Conservation (phyloP, 2,113 vertebrate species). For the Erinaceus europaeus region DNA sequence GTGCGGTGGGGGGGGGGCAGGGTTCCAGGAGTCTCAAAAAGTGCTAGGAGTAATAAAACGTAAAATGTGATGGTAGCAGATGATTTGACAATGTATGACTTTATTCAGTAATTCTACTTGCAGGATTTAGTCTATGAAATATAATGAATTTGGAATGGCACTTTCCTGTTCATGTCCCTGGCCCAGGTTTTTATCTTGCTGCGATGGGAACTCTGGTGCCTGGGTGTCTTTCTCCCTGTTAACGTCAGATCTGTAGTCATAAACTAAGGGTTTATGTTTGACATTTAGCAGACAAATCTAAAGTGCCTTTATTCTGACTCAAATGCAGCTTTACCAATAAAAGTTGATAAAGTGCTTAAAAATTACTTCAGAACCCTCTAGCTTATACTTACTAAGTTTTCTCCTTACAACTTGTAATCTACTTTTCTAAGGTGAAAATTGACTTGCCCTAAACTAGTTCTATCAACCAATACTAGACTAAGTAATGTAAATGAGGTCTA, state of each 20-base stretch:
- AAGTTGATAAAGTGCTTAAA: constrained; percentile 37
- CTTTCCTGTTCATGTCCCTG: too few relatives aligned
- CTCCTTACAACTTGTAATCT: constrained; percentile 26
- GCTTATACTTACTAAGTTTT: constrained; percentile 38
- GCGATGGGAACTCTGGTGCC: too few relatives aligned
- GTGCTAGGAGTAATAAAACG: too few relatives aligned
- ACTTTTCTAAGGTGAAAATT: constrained; percentile 54
- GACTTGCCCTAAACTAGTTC: constrained; percentile 62
- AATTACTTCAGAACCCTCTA: constrained; percentile 30
- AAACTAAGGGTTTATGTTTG: too few relatives aligned
- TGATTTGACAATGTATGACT: not conserved
- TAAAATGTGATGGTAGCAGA: too few relatives aligned
- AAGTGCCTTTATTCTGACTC: constrained; percentile 1
- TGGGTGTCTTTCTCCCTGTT: too few relatives aligned
- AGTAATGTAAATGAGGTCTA: constrained; percentile 77
- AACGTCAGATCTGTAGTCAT: too few relatives aligned
- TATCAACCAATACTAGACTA: constrained; percentile 51
- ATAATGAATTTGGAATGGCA: too few relatives aligned
- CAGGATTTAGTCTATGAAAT: not conserved
- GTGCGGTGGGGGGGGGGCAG: too few relatives aligned
- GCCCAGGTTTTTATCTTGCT: too few relatives aligned
- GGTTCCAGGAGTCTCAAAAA: not conserved
- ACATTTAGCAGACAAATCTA: not conserved
- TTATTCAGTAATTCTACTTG: not conserved
- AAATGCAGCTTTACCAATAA: not conserved